These are phyloP conservation scores for Natator depressus DNA, from an alignment of 2,113 vertebrate species.

Conservation along the genomic window DNA sequence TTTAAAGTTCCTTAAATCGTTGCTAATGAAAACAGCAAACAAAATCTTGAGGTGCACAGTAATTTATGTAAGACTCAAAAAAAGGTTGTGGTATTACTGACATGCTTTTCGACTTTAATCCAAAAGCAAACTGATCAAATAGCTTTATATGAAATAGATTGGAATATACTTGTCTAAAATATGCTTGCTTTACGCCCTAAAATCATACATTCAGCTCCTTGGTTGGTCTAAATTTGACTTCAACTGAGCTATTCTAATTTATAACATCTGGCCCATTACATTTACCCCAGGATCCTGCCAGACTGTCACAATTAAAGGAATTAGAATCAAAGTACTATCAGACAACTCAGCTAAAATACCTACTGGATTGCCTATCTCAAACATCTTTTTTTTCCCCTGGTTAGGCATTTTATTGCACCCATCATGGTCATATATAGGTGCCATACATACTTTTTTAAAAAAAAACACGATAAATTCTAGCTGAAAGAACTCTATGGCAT, in stretches of 20 bases:
- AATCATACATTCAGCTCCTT: not conserved
- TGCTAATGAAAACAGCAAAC: slow-evolving; percentile 31
- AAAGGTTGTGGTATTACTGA: not conserved
- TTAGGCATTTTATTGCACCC: not conserved
- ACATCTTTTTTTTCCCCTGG: not conserved
- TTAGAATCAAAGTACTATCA: not conserved
- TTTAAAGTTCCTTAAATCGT: not conserved
- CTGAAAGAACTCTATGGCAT: not conserved
- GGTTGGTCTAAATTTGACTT: not conserved
- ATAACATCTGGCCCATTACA: not conserved
- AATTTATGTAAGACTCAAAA: not conserved
- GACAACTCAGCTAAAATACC: not conserved
- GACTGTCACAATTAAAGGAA: not conserved
- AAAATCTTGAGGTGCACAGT: not conserved
- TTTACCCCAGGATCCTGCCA: not conserved
- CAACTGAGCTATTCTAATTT: not conserved
- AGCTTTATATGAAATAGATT: not conserved
- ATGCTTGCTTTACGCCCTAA: not conserved
- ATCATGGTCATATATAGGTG: no score
- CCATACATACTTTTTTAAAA: not conserved
- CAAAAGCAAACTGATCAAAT: not conserved
- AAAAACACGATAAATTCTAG: not conserved
- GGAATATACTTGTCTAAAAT: not conserved
- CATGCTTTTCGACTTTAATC: not conserved
- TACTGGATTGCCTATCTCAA: not conserved